Percentiles rank a stretch among this genome's conserved stretches.
These are phyloP conservation scores for Apostichopus californicus DNA, from an alignment of 35 echinoderm and acorn worm species.

Conservation along the genomic window DNA sequence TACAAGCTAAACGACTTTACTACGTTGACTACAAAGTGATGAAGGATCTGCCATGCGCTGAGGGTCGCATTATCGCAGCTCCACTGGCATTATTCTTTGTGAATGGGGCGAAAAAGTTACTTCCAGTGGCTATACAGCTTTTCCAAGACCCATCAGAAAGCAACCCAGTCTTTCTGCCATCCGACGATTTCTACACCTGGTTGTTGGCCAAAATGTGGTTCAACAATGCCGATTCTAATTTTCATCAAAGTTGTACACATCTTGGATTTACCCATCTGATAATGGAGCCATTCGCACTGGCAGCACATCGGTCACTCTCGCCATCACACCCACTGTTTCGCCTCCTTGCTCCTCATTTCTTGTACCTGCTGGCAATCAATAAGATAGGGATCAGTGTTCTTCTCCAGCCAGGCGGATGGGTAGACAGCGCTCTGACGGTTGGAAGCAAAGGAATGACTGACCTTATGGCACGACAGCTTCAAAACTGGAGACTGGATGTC, in stretches of 20 bases:
- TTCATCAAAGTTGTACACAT: slow-evolving; percentile 68
- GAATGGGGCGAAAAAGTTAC: slow-evolving; percentile 69
- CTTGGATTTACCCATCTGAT: slow-evolving; percentile 69
- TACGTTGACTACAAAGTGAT: slow-evolving; percentile 36
- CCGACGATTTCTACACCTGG: slow-evolving; percentile 81
- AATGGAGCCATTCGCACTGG: slow-evolving; percentile 51
- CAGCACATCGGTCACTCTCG: slow-evolving; percentile 65
- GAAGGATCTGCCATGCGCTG: slow-evolving; percentile 4
- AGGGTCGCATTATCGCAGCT: slow-evolving; percentile 21
- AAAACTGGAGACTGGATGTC: slow-evolving; percentile 66
- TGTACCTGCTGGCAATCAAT: slow-evolving; percentile 65
- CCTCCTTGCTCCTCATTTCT: slow-evolving; percentile 71
- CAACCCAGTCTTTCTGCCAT: slow-evolving; percentile 86
- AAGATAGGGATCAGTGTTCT: not conserved
- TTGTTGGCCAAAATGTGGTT: slow-evolving; percentile 93
- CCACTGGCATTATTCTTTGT: slow-evolving; percentile 89
- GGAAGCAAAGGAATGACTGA: slow-evolving; percentile 54
- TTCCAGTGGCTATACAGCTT: slow-evolving; percentile 84
- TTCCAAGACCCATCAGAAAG: slow-evolving; percentile 61
- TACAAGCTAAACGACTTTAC: slow-evolving; percentile 33
- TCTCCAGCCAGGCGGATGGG: slow-evolving; percentile 56
- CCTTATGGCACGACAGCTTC: slow-evolving; percentile 25
- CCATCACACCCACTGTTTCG: slow-evolving; percentile 77
- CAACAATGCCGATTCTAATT: slow-evolving; percentile 76
- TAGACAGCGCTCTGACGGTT: slow-evolving; percentile 60